These are phyloP conservation scores for Turnix velox DNA, from an alignment of 2,113 vertebrate genomes.

Conservation along the genomic window DNA sequence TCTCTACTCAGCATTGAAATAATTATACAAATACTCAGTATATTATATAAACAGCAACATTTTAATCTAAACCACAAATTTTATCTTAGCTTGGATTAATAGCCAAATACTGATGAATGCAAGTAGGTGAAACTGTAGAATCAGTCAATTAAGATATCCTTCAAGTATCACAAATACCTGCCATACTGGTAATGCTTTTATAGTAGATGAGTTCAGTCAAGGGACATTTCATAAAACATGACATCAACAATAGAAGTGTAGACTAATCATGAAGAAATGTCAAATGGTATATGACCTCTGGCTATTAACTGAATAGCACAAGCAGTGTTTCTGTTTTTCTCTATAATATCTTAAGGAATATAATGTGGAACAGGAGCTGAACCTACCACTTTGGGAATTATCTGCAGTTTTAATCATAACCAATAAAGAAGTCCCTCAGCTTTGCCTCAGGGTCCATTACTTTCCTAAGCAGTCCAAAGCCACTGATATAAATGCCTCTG, in stretches of 20 bases:
- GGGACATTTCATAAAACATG: not conserved
- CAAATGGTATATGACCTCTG: not conserved
- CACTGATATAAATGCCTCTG: not conserved
- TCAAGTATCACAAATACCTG: not conserved
- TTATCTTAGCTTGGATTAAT: not conserved
- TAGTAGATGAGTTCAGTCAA: not conserved
- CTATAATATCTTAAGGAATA: constrained; percentile 9
- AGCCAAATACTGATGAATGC: not conserved
- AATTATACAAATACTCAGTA: not conserved
- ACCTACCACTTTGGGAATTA: not conserved
- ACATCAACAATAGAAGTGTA: not conserved
- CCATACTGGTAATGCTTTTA: not conserved
- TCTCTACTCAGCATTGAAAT: not conserved
- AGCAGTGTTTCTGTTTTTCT: constrained; percentile 12
- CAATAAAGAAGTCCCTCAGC: constrained; percentile 21
- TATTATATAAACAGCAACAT: not conserved
- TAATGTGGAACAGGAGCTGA: not conserved
- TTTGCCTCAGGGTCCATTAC: constrained; percentile 30
- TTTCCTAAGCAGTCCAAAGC: constrained; percentile 21
- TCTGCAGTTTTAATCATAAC: constrained; percentile 25
- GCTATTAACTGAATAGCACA: not conserved
- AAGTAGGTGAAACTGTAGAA: not conserved
- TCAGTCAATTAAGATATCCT: not conserved
- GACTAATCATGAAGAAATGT: not conserved
- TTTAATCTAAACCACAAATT: not conserved